Base-by-base conservation (phyloP, 1,140 invertebrate species). In the Hyles vespertilio region DNA sequence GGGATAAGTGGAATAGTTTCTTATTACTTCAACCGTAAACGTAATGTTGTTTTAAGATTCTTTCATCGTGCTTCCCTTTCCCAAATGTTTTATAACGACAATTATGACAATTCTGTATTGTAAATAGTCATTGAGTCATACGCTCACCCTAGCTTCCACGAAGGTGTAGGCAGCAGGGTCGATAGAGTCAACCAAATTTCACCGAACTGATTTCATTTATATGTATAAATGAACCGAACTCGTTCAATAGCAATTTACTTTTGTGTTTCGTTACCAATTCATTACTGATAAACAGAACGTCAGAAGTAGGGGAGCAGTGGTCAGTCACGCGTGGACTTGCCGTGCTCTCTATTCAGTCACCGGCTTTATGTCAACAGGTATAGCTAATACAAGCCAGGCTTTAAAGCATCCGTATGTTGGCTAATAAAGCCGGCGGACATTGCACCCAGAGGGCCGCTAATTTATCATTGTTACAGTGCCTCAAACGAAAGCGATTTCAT, bases 381-480 rank as follows among this genome's bases (percentile, higher is more conserved):
- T 65, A 67, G 65, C 59, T 65, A 68, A 68, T 68, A 63, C 63
- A 51, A 65, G 57, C 65, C 53, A 12, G 65, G 66, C 63, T 66
- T 72, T 66, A 65, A 70, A 69, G 63, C 64, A 57, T 73, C 71
- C 61, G 54, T 70, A 73, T 74, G 71, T 77, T 79, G 71, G 61
- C 70, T 78, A 77, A 81, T 79, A 81, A 80, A 78, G 64, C 59
- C 54, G 58, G 62, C 68, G 77, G 72, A 81, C 72, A 72, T 64
- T 73, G 65, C 56, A 56, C 56, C 65, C 65, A 73, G 67, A 59
- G 63, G 69, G 63, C 54, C 59, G 61, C 75, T 80, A 81, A 80
- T 83, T 85, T 81, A 81, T 80, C 79, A 77, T 76, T 80, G 74
- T 79, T 72, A 74, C 63, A 77, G 63, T 59, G 56, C 70, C 68